Evolutionary conservation across 2,888 invertebrate genomes (phyloP), one percentile per base, ranked within the genome.

Genomic region (Eupithecia exiguata): DNA sequence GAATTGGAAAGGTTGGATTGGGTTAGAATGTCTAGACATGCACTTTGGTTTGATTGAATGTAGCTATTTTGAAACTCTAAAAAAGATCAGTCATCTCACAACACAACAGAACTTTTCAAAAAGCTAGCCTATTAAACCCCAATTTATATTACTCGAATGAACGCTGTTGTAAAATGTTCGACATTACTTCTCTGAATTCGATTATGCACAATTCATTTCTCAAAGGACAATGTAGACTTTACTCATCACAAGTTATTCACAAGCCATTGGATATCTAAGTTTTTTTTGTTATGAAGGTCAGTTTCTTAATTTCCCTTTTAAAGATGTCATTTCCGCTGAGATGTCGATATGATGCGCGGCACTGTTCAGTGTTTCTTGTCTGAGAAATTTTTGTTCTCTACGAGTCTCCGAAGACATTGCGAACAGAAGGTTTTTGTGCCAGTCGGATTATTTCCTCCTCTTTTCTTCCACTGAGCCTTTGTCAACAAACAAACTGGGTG

Each of bases 241-340:
- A 10, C 49, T 53, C 21, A 53, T 10, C 21, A n/a, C 46, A 46
- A 53, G 49, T 49, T 49, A 49, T 49, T 49, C 49, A 49, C n/a
- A 49, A n/a, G 16, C 21, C 49, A 53, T 21, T 53, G n/a, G 21
- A 53, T 4, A 53, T 53, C 49, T 21, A 49, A 53, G 49, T 53
- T 53, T 21, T 49, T n/a, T 53, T 21, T 3, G 21, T 21, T 49
- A n/a, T 4, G 49, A 53, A 53, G 49, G 49, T 21, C 21, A 53
- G 49, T 53, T 49, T 53, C 10, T 81, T 82, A 30, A 84, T 86
- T 85, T 84, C 80, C 83, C 77, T 70, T 70, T 72, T 80, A 80
- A 80, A 81, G 79, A 70, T 76, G 76, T 58, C 69, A 78, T 70
- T 77, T 79, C 75, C 80, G 70, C 69, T 38, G 70, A 61, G 72